Base-by-base conservation (phyloP, 2,797 vertebrate species). In the Etheostoma perlongum region DNA sequence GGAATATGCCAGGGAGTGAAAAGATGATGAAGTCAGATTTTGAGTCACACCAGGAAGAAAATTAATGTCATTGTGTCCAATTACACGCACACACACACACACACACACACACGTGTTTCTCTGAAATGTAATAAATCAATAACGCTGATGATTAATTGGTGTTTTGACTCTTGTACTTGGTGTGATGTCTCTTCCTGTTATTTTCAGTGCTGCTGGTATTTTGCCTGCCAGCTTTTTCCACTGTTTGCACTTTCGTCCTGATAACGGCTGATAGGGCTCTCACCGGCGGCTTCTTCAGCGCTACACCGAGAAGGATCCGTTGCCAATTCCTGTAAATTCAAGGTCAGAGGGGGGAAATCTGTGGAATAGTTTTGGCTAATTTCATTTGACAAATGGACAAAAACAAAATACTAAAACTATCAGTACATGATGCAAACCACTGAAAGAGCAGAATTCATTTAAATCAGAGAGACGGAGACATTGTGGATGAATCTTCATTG, bases 11-110 rank as follows among this genome's bases (percentile, higher is more conserved):
- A 57, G 23, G 1, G 7, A 46, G 51, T 67, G 57, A 61, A 8
- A 18, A 52, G n/a, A 52, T 4, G 54, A 83, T 88, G 85, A 90
- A 2, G 80, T 88, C 82, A 88, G 72, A 67, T 16, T 18, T 25
- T 85, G 86, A 90, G 76, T 86, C 88, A 90, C 60, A 12, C 70
- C 76, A 85, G 77, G 66, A 83, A 75, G 27, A 51, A 53, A 33
- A 47, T 8, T 2, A 44, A 55, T 27, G 59, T 62, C 44, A 57
- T 53, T 47, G 44, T 64, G 33, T 52, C 2, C 18, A 15, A 2
- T 4, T 3, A 73, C 58, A 69, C 53, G 47, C 27, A 44, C 58
- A 65, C 33, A 61, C 33, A 47, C 57, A 49, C 71, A 79, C 54
- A 30, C 53, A 55, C 10, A 33, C 54, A 23, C 63, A 30, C 12